Percentiles rank a stretch among this genome's conserved stretches.
These are phyloP conservation scores for Tachysurus fulvidraco DNA, from an alignment of 2,113 vertebrate species.

Conservation along the genomic window DNA sequence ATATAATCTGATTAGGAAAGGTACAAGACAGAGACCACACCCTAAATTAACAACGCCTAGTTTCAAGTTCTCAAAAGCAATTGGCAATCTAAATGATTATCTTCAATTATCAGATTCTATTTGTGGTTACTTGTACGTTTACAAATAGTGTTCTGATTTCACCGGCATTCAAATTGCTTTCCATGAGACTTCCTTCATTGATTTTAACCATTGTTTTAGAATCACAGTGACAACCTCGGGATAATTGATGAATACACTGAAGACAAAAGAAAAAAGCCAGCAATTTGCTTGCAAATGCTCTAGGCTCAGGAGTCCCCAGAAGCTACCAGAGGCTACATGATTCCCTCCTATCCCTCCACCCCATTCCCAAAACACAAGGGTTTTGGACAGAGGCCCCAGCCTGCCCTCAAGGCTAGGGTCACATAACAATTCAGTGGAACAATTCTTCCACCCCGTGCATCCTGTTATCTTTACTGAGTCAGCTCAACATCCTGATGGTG, in stretches of 20 bases:
- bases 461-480: constrained; percentile 50
- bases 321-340: constrained; percentile 36
- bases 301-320: constrained; percentile 42
- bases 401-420: constrained; percentile 51
- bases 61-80: constrained; percentile 7
- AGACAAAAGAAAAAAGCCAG: constrained; percentile 49
- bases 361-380: constrained; percentile 44
- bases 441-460: constrained; percentile 33
- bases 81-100: constrained; percentile 18
- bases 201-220: constrained; percentile 54
- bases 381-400: constrained; percentile 33
- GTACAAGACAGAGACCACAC: background rate
- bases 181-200: constrained; percentile 40
- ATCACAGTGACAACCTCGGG: constrained; percentile 52
- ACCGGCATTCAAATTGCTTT: constrained; percentile 47
- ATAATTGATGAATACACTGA: constrained; percentile 47
- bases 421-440: constrained; percentile 54
- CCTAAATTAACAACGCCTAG: background rate
- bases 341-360: constrained; percentile 11
- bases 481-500: constrained; percentile 39
- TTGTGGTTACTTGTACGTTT: constrained; percentile 27
- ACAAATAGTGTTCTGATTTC: constrained; percentile 16
- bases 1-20: background rate
- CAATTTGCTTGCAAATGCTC: constrained; percentile 52
- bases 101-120: constrained; percentile 43